These are phyloP conservation scores for Polypterus bichir DNA, from an alignment of 2,113 vertebrate genomes.

Conservation along the genomic window DNA sequence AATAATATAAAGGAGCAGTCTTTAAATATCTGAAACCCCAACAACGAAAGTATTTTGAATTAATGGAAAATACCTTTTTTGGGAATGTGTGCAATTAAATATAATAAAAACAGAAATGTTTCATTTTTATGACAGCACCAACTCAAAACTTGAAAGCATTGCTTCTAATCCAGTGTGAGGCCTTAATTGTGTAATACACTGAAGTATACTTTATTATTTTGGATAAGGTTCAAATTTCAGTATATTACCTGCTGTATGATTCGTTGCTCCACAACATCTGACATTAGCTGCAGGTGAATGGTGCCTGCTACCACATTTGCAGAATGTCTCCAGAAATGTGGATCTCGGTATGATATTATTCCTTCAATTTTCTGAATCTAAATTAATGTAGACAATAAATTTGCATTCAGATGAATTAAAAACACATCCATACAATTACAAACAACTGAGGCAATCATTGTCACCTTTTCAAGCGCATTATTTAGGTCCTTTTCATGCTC, in stretches of 20 bases:
- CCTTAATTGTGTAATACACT: no score
- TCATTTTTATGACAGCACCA: no score
- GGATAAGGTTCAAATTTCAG: background rate
- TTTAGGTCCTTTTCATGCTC: slow-evolving; percentile 83
- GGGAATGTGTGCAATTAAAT: no score
- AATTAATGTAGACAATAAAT: slow-evolving; percentile 17
- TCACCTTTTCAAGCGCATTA: slow-evolving; percentile 82
- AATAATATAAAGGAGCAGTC: no score
- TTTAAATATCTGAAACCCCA: no score
- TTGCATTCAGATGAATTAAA: background rate
- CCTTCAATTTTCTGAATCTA: slow-evolving; percentile 95
- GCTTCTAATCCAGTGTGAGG: no score
- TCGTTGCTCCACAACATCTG: slow-evolving; percentile 81
- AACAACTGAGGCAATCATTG: slow-evolving; percentile 1
- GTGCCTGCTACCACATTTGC: slow-evolving; percentile 82
- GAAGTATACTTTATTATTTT: no score
- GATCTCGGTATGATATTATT: slow-evolving; percentile 85
- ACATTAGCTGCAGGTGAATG: slow-evolving; percentile 88
- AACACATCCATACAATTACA: background rate
- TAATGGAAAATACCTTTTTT: no score
- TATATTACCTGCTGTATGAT: slow-evolving; percentile 81
- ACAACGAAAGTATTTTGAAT: no score
- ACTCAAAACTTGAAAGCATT: no score
- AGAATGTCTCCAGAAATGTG: slow-evolving; percentile 95
- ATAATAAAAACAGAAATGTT: no score